Evolutionary conservation across 2,113 vertebrate genomes (phyloP).

Genomic region (Myrmecobius fasciatus): DNA sequence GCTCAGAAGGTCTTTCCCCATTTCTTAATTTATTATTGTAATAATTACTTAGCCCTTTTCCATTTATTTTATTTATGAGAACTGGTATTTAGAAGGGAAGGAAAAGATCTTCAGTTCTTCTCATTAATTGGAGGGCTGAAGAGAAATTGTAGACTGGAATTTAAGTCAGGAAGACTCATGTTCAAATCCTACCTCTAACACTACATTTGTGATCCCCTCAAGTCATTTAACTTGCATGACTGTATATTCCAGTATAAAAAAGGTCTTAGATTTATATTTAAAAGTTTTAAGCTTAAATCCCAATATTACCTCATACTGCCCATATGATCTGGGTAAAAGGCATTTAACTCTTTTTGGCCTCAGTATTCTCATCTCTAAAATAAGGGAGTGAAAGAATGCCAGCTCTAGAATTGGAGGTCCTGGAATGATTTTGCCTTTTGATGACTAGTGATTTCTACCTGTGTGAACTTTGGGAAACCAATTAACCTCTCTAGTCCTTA

Average conservation of each 20-base stretch:
- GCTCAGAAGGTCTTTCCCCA: not conserved
- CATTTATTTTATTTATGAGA: not conserved
- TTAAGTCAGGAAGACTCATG: not conserved
- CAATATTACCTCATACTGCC: not conserved
- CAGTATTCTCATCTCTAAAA: not conserved
- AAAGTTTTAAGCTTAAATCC: not conserved
- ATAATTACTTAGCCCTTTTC: fast-evolving
- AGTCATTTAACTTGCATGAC: not conserved
- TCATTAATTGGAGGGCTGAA: not conserved
- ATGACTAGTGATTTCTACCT: not conserved
- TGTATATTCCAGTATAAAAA: not conserved
- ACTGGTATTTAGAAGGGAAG: not conserved
- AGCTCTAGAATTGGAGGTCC: not conserved
- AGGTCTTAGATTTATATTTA: not conserved
- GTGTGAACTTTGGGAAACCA: not conserved
- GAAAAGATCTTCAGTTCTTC: not conserved
- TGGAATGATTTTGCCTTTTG: not conserved
- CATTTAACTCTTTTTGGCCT: not conserved
- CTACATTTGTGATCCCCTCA: not conserved
- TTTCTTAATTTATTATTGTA: not conserved
- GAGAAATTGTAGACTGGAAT: not conserved
- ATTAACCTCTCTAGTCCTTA: not conserved
- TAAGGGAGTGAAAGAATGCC: not conserved
- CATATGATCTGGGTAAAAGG: not conserved
- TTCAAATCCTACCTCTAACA: not conserved